phyloP scores from a whole-genome alignment of 2,113 vertebrate species.

The Sceloporus undulatus region DNA sequence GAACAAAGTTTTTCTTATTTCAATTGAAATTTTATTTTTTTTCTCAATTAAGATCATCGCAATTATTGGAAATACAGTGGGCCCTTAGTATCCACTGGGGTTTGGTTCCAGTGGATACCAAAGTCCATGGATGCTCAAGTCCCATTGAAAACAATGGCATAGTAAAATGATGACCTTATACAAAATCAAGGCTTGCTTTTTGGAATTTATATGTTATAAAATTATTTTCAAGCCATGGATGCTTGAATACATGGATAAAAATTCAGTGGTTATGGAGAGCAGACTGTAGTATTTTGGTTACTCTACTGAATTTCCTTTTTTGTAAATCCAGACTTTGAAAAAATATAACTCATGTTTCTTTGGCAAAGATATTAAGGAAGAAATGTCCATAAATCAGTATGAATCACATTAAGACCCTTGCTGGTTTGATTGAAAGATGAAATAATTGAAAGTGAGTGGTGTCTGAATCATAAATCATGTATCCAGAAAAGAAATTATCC shows the following conservation, averaged over 20 bases:
- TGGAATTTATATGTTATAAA: no score
- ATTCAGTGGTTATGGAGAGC: no score
- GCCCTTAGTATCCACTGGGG: background rate
- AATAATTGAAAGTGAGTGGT: slow-evolving; percentile 32
- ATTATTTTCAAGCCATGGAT: no score
- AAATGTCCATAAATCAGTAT: slow-evolving; percentile 31
- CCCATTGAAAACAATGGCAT: no score
- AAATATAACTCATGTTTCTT: background rate
- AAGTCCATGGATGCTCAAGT: no score
- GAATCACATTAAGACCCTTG: slow-evolving; percentile 8
- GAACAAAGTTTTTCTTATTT: background rate
- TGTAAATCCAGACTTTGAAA: background rate
- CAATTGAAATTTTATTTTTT: background rate
- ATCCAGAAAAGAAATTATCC: slow-evolving; percentile 23
- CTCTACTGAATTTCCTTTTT: background rate
- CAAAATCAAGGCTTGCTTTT: no score
- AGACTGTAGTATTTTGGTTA: background rate
- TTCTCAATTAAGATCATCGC: slow-evolving; percentile 25
- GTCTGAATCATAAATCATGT: slow-evolving; percentile 27
- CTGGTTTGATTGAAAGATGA: slow-evolving; percentile 5
- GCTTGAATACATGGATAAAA: no score
- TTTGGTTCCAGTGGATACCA: no score
- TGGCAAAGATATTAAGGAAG: background rate
- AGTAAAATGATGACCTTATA: no score
- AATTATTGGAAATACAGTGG: background rate